These are phyloP conservation scores for Endotricha flammealis DNA, from an alignment of 2,888 invertebrate species.

Conservation along the genomic window DNA sequence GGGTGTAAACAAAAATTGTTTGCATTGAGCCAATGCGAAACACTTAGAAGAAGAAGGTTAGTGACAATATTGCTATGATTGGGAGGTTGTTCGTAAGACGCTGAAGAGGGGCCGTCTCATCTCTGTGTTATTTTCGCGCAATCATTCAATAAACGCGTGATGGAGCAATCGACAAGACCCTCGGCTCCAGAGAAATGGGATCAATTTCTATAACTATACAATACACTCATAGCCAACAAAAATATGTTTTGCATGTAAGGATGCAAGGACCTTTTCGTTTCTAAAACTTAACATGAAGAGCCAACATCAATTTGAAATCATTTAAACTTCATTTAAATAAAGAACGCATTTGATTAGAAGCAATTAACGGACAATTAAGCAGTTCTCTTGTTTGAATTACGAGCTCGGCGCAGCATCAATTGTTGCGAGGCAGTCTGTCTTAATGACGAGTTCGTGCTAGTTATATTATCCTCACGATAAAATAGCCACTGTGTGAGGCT, in stretches of 20 bases:
- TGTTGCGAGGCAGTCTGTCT: conserved; percentile 50
- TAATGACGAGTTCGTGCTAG: conserved; percentile 47
- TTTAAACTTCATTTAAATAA: conserved; percentile 74
- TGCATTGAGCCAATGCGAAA: conserved; percentile 24
- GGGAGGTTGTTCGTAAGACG: conserved; percentile 45
- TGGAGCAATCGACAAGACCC: conserved; percentile 72
- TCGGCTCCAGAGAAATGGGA: conserved; percentile 66
- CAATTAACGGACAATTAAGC: conserved; percentile 74
- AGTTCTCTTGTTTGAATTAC: conserved; percentile 55
- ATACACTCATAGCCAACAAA: neutral
- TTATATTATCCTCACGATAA: conserved; percentile 28
- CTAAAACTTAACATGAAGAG: neutral
- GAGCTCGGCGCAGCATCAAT: conserved; percentile 49
- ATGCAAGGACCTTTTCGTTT: neutral
- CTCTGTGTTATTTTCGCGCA: conserved; percentile 70
- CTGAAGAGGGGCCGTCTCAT: conserved; percentile 55
- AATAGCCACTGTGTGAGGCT: neutral
- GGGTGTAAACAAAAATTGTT: conserved; percentile 10
- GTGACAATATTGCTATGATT: conserved; percentile 52
- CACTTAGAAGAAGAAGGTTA: conserved; percentile 56
- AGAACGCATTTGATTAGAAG: conserved; percentile 75
- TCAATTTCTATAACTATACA: conserved; percentile 29
- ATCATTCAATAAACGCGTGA: conserved; percentile 76
- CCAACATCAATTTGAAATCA: conserved; percentile 37
- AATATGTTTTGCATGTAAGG: neutral